Conservation (phyloP, 2,888 invertebrate genomes). For the Mimachlamys varia region DNA sequence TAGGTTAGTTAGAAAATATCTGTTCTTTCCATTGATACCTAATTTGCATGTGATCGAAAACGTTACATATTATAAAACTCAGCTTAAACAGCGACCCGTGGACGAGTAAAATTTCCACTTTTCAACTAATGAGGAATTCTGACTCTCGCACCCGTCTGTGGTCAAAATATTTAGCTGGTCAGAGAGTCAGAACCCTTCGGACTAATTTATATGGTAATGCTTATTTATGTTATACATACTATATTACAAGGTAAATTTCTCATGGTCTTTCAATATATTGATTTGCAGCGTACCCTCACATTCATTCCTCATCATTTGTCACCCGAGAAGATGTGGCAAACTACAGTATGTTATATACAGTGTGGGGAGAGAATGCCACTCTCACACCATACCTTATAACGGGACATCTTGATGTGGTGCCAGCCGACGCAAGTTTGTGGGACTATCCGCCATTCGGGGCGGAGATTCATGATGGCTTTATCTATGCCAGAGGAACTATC, state of each 20-base stretch:
- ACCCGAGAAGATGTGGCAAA: conserved; percentile 74
- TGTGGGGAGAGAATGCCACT: conserved; percentile 78
- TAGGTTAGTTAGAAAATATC: no score
- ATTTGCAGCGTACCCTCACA: conserved; percentile 68
- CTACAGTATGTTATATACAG: conserved; percentile 82
- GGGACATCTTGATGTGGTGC: conserved; percentile 84
- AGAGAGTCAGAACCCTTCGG: no score
- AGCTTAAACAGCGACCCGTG: no score
- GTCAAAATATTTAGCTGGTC: no score
- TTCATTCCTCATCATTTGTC: conserved; percentile 72
- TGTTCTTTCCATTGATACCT: no score
- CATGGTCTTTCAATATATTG: conserved; percentile 13
- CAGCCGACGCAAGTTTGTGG: conserved; percentile 76
- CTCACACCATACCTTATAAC: conserved; percentile 82
- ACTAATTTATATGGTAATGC: no score
- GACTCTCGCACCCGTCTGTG: no score
- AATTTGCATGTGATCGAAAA: no score
- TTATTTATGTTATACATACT: no score
- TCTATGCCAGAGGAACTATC: conserved; percentile 83
- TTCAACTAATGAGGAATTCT: no score
- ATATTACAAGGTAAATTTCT: neutral
- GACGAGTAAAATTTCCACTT: no score
- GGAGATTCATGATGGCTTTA: conserved; percentile 80
- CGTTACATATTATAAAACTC: no score
- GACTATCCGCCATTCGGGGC: conserved; percentile 82